Conservation (phyloP, 1,140 invertebrate genomes). For the Drosophila persimilis region DNA sequence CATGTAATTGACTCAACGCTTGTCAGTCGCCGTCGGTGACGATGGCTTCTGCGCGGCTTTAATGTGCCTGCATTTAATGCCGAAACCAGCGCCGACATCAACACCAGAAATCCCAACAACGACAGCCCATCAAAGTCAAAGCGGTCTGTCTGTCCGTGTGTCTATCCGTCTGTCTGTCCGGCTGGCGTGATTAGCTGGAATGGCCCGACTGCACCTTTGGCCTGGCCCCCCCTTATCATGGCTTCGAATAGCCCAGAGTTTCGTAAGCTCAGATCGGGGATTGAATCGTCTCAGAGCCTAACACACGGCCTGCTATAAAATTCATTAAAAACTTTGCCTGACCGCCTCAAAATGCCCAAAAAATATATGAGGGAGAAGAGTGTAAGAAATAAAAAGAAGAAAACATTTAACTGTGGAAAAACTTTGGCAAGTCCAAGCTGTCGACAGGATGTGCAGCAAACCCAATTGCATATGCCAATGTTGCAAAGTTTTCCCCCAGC, state of each 20-base stretch:
- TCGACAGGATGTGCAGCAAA: conserved; percentile 78
- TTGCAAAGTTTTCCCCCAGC: conserved; percentile 59
- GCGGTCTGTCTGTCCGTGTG: conserved; percentile 44
- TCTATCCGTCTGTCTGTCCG: conserved; percentile 1
- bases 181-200: conserved; percentile 63
- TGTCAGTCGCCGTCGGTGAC: conserved; percentile 51
- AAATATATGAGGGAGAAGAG: conserved; percentile 16
- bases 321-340: conserved; percentile 75
- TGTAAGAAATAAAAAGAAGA: conserved; percentile 51
- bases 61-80: conserved; percentile 77
- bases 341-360: conserved; percentile 42
- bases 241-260: conserved; percentile 16
- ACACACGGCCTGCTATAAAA: conserved; percentile 69
- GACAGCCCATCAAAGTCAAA: conserved; percentile 66
- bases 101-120: conserved; percentile 20
- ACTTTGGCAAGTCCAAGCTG: conserved; percentile 76
- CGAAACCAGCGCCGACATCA: conserved; percentile 37
- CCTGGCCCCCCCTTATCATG: conserved; percentile 46
- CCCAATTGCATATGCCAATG: conserved; percentile 80
- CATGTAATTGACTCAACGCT: conserved; percentile 80
- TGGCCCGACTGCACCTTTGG: conserved; percentile 60
- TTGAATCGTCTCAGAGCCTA: conserved; percentile 52
- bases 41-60: conserved; percentile 69
- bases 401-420: conserved; percentile 75
- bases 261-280: conserved; percentile 43